Base-by-base conservation (phyloP, 2,797 vertebrate genomes). In the Malurus splendens region DNA sequence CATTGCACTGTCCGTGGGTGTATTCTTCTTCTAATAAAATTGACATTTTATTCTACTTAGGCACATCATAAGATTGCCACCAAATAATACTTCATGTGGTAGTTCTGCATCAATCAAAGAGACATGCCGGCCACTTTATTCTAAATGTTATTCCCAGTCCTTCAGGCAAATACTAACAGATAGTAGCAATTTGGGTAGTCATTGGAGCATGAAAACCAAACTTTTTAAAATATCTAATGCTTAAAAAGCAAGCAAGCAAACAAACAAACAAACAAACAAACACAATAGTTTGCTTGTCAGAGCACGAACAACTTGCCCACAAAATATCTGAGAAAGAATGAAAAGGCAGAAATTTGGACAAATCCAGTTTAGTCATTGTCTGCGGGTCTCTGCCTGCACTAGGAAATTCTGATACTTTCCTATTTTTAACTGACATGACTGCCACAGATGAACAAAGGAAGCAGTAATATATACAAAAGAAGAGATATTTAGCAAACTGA, bases 21-120 rank as follows among this genome's bases (percentile, higher is more conserved):
- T 73, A 90, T 96, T 90, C 76, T 75, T 91, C 90, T 87, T 84
- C 50, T 9, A 85, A 66, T 76, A 61, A 89, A 93, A 87, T 14
- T 50, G 59, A 62, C 25, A 77, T 90, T 94, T 92, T 89, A 75
- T 86, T 80, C 85, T 36, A 61, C 30, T 90, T 86, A 90, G 77
- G 44, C 56, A 91, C 51, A 76, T 91, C 33, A 68, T 83, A 93
- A 94, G 93, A 89, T 91, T 90, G 77, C 78, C 55, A 64, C 33
- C 38, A 84, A 78, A 77, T 67, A 89, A 85, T 52, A 48, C 68
- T 92, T 93, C 67, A 83, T 77, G 76, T 60, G 71, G 65, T 59
- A 84, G 60, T 61, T 90, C 72, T 87, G 82, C 45, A 74, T 82
- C 39, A 87, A 90, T 85, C 71, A 87, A 73, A 92, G 74, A 86